Evolutionary conservation across 2,797 vertebrate genomes (phyloP).

Genomic region (Rhincodon typus): DNA sequence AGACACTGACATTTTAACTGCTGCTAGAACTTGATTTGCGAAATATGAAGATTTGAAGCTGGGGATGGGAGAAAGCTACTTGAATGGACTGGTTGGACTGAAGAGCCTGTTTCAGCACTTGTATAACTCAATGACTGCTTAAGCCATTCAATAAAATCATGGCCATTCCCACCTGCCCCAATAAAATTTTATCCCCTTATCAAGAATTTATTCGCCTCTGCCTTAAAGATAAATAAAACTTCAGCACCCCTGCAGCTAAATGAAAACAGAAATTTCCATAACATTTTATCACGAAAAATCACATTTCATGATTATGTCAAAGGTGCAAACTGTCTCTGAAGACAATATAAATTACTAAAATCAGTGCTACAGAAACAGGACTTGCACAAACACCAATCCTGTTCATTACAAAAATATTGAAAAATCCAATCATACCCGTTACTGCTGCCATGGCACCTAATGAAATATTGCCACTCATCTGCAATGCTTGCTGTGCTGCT

Average conservation of each 20-base stretch:
- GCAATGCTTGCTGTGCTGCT: constrained; percentile 87
- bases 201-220: too few species aligned
- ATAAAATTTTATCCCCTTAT: too few species aligned
- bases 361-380: background rate
- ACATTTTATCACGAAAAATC: background rate
- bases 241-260: background rate
- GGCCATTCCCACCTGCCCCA: too few species aligned
- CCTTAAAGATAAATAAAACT: background rate
- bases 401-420: background rate
- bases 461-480: constrained; percentile 88
- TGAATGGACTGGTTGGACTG: too few species aligned
- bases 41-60: too few species aligned
- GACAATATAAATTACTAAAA: background rate
- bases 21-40: background rate
- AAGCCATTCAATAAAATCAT: too few species aligned
- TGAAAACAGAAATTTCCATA: background rate
- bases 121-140: too few species aligned
- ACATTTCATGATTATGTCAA: background rate
- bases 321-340: background rate
- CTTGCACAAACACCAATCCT: background rate
- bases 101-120: too few species aligned
- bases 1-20: background rate
- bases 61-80: too few species aligned
- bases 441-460: constrained; percentile 86
- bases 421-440: constrained; percentile 55